Conservation (phyloP, 2,888 invertebrate species). For the Junonia oenone region DNA sequence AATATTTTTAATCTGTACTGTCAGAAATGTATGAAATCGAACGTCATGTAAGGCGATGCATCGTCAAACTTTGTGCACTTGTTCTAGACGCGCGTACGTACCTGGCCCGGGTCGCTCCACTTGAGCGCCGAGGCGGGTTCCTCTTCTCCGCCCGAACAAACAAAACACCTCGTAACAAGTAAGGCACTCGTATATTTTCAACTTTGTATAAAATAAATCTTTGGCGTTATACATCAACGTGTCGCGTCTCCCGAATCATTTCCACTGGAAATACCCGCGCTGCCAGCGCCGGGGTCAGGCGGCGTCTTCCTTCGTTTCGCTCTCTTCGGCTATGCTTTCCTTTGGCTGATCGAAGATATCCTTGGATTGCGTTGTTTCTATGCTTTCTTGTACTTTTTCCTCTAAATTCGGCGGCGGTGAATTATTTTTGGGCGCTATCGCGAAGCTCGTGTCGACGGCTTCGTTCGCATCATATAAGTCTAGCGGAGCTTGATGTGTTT, state of each 20-base stretch:
- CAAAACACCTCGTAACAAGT: constrained; percentile 76
- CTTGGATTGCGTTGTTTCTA: constrained; percentile 26
- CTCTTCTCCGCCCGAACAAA: constrained; percentile 65
- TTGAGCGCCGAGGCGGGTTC: constrained; percentile 88
- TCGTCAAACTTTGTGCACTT: constrained; percentile 39
- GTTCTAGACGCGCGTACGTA: constrained; percentile 79
- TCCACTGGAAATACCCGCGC: constrained; percentile 66
- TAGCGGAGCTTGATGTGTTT: constrained; percentile 14
- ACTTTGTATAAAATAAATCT: constrained; percentile 66
- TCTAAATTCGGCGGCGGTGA: constrained; percentile 8
- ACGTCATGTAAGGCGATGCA: neutral
- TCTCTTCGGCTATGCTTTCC: constrained; percentile 15
- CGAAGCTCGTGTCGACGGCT: constrained; percentile 54
- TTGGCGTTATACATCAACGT: constrained; percentile 52
- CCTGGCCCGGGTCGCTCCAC: constrained; percentile 89
- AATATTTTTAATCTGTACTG: neutral
- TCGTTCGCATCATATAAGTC: constrained; percentile 54
- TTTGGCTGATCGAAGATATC: constrained; percentile 47
- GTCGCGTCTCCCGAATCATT: constrained; percentile 70
- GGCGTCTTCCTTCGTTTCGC: constrained; percentile 20
- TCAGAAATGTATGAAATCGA: neutral
- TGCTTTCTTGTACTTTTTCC: neutral
- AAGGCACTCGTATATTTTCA: constrained; percentile 79
- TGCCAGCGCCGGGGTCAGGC: constrained; percentile 59
- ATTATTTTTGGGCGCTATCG: constrained; percentile 22